Evolutionary conservation across 2,888 invertebrate species (phyloP), one percentile per base, ranked within the genome.

Genomic region (Neelides folsomi): DNA sequence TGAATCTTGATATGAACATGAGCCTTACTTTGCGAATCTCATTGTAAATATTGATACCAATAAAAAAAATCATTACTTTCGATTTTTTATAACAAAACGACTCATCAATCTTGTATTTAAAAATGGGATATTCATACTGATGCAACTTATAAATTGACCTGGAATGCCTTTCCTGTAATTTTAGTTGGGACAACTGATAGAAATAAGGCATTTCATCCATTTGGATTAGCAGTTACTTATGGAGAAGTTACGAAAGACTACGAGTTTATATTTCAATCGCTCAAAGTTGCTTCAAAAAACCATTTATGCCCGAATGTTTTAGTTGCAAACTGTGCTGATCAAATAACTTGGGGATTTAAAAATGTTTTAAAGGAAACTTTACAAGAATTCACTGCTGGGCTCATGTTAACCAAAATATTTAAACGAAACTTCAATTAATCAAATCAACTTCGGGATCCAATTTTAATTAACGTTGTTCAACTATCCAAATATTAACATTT

Each of bases 321-420:
- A 9, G 38, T 54, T 18, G 51, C 51, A 9, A 51, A 54, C 27
- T 51, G 47, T 15, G 54, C 54, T 1, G 48, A 51, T 13, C 47
- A 47, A 2, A 54, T 54, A 12, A 43, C 44, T 5, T 51, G 48
- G 13, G 54, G 41, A 12, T 54, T 44, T 35, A 13, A 18, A 2
- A 8, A 6, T 6, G 36, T 20, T 1, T 53, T 53, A 46, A 43
- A 41, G n/a, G 8, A 12, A 36, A 20, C 2, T n/a, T 20, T 16
- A 34, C 12, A 2, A 27, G 53, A 10, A 46, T 53, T 9, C 7
- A 27, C n/a, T 50, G 53, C 18, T 53, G 46, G 44, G 42, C 20
- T 18, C 53, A 53, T 41, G 53, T 50, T 1, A 27, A n/a, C 13
- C 19, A 27, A 2, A 53, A 53, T 34, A 19, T 53, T 2, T 15